Evolutionary conservation across 2,888 invertebrate species (phyloP), one percentile per base, ranked within the genome.

Genomic region (Hydroisotoma schaefferi): DNA sequence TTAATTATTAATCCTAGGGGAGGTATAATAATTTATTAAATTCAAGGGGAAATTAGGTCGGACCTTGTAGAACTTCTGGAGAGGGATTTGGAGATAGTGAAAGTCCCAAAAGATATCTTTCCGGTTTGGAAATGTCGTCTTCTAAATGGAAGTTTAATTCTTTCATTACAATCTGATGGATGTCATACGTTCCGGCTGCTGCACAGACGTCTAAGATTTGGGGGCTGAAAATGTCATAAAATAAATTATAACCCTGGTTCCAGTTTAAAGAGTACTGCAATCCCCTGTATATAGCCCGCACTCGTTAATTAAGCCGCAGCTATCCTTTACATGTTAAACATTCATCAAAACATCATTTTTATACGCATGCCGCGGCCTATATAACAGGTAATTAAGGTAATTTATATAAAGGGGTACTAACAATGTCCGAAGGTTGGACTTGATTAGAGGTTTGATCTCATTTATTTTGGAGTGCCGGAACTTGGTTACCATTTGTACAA

Each of bases 101-200:
- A 10, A 87, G 75, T 0, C 86, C 83, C 82, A 89, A 85, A 1
- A 90, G 78, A 75, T 89, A 90, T 59, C 88, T 79, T 74, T 90
- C 90, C 1, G 83, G 79, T 28, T 82, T 76, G 20, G 83, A 82
- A n/a, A 81, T 77, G 59, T 79, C 73, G 10, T 78, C 76, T 29
- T 81, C 80, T n/a, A 82, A 79, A 52, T 80, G 78, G 56, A 83
- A 81, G 53, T 82, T 78, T 6, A 89, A 78, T 28, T 82, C 78
- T 65, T 84, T 83, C 78, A 85, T 83, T 2, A 85, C 84, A 2
- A 87, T 87, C 66, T 81, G 80, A 74, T 89, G 86, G 0, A 86
- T 81, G 2, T 82, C 81, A 2, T 78, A 74, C 0, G 88, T 88
- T 74, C 88, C 87, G 0, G 85, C 81, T 1, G 86, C 85, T 1